Base-by-base conservation (phyloP, 2,113 vertebrate genomes). In the Scytalopus superciliaris region DNA sequence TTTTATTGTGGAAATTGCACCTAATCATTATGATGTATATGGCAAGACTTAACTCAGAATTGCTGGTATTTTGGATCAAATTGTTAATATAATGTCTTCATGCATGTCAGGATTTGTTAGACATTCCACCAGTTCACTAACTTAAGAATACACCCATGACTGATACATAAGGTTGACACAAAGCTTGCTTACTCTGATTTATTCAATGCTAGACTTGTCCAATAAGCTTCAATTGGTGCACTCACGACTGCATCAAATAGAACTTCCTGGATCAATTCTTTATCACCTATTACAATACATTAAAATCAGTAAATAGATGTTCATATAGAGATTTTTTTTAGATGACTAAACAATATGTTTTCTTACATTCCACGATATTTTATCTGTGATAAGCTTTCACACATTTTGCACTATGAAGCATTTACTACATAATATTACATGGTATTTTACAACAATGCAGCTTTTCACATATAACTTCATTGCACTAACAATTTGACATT, bases 241-340 rank as follows among this genome's bases (percentile, higher is more conserved):
- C 99, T 99, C 92, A 99, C 99, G 17, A 99, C 99, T 2, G 99
- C 99, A 93, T 99, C 99, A 96, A 99, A 99, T 44, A 99, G 97
- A 60, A 99, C 99, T 96, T 99, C 99, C 92, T 99, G 99, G 93
- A 99, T 98, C 94, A 99, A 91, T 97, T 99, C 99, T 96, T 99
- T 99, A 96, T 99, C 99, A 98, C 99, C 99, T 99, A 56, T 92
- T 64, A 50, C 25, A 96, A 95, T n/a, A 72, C 33, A 93, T 60
- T 47, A 90, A 93, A 90, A 68, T 52, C 56, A 74, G 70, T 64
- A 68, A 87, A 75, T 27, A 3, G 9, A 33, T 12, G 2, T 33
- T 4, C 19, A 56, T 23, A 77, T 6, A 67, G 33, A 78, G 2
- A 12, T 12, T 4, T 2, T 68, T 64, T 42, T 76, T 45, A 60